Conservation (phyloP, 2,113 vertebrate genomes). For the Lepisosteus osseus region DNA sequence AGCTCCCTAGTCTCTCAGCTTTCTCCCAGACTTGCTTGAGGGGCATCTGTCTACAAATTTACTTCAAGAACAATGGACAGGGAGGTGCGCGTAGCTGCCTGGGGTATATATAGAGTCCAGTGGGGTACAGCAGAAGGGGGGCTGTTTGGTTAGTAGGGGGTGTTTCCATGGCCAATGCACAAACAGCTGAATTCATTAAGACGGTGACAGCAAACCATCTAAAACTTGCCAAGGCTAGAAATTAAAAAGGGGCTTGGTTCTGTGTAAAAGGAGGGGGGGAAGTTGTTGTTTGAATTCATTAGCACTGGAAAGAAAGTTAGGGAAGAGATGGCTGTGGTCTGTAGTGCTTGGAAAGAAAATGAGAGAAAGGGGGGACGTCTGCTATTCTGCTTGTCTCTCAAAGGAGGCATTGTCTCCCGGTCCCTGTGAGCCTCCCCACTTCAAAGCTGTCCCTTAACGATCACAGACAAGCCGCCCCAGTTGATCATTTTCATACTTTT, state of each 20-base stretch:
- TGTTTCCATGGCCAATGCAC: slow-evolving; percentile 75
- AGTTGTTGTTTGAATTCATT: slow-evolving; percentile 66
- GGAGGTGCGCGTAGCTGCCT: slow-evolving; percentile 43
- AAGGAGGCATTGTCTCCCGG: slow-evolving; percentile 72
- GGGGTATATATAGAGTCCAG: slow-evolving; percentile 79
- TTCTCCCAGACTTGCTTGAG: slow-evolving; percentile 46
- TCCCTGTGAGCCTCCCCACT: slow-evolving; percentile 72
- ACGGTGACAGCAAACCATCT: slow-evolving; percentile 68
- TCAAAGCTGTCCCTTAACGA: slow-evolving; percentile 76
- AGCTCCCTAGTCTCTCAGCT: slow-evolving; percentile 47
- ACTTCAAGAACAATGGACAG: slow-evolving; percentile 59
- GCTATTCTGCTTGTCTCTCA: slow-evolving; percentile 63
- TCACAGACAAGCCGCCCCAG: slow-evolving; percentile 73
- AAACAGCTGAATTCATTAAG: slow-evolving; percentile 88
- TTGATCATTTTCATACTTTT: slow-evolving; percentile 86
- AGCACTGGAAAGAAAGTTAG: slow-evolving; percentile 43
- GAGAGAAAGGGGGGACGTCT: slow-evolving; percentile 48
- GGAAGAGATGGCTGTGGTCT: slow-evolving; percentile 46
- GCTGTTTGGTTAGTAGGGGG: slow-evolving; percentile 30
- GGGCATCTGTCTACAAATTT: slow-evolving; percentile 63
- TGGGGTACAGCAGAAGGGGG: slow-evolving; percentile 48
- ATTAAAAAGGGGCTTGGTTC: slow-evolving; percentile 65
- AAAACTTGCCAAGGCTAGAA: slow-evolving; percentile 70
- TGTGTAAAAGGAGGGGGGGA: slow-evolving; percentile 61
- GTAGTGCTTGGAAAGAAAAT: slow-evolving; percentile 38